A percentile compares a stretch with the other conserved stretches of the same genome.
Evolutionary conservation across 2,113 vertebrate species (phyloP).

Genomic region (Tauraco erythrolophus): DNA sequence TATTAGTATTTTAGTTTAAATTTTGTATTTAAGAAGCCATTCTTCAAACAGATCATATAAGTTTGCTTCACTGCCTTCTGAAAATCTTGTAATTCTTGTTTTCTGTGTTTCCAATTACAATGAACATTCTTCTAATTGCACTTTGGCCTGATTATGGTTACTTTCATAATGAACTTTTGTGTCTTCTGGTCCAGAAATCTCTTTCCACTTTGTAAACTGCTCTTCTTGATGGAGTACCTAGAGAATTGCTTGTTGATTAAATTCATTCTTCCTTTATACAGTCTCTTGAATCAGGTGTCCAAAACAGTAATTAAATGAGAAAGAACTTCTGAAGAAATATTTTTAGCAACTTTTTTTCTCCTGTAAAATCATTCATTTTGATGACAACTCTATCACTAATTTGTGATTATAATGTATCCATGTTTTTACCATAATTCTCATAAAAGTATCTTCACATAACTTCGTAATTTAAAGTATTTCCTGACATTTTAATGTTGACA

Average conservation of each 20-base stretch:
- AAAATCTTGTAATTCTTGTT: conserved; percentile 20
- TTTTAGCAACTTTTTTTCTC: neutral
- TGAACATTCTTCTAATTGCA: conserved; percentile 16
- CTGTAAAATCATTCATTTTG: neutral
- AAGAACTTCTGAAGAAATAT: conserved; percentile 11
- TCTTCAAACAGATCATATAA: neutral
- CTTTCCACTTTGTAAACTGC: conserved; percentile 47
- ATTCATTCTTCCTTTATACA: conserved; percentile 20
- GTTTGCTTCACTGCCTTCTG: neutral
- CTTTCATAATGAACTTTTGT: conserved; percentile 18
- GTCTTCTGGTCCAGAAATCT: conserved; percentile 39
- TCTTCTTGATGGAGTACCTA: conserved; percentile 52
- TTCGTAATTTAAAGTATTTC: neutral
- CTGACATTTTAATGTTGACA: neutral
- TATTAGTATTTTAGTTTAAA: neutral
- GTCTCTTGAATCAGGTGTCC: conserved; percentile 9
- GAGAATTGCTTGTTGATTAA: conserved; percentile 56
- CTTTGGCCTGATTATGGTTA: conserved; percentile 29
- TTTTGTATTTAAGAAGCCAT: neutral
- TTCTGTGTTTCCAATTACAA: conserved; percentile 29
- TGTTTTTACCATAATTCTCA: neutral
- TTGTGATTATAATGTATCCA: neutral
- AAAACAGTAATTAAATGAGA: conserved; percentile 49
- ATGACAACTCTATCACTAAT: neutral
- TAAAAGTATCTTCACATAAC: neutral